Base-by-base conservation (phyloP, 30 jellyfish, hydroid and myxozoan genomes). In the Turritopsis dohrnii region DNA sequence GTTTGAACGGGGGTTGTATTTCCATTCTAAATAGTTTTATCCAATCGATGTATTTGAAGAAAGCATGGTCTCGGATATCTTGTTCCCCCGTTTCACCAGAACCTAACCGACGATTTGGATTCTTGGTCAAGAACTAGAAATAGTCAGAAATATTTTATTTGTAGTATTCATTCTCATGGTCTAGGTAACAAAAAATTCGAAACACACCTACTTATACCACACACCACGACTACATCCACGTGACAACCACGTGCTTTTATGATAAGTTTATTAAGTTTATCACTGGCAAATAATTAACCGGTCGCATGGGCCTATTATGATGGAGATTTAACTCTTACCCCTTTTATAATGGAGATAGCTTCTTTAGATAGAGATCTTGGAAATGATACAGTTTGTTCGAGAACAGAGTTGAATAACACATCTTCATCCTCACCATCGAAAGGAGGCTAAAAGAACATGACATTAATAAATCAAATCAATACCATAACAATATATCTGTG, bases 11-110 rank as follows among this genome's bases (percentile, higher is more conserved):
- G 23, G 99, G 99, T 84, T 94, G 99, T 21, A 94, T 89, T 87
- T 94, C 99, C 87, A 89, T 83, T 52, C 79, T 85, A 72, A 88
- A 85, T 69, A 94, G 79, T 54, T 89, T 88, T 71, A 85, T 84
- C 99, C 99, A 94, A 83, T 94, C 99, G 65, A 94, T 88, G 73
- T 89, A 96, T 52, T 96, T 53, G 84, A 94, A 94, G 83, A 75
- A 94, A 24, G 79, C 96, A 72, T 94, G 99, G 83, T 94, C 99
- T 22, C 99, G 90, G 66, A 94, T 94, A 69, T 94, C 99, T 79
- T 94, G 99, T 82, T 94, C 96, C 54, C 99, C 99, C 25, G 94
- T 94, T 5, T 89, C 96, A 27, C 99, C 99, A 76, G 99, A 94
- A 16, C 99, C 99, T 85, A 94, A 93, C 27, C 96, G 81, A 71